Conservation (phyloP, 2,113 vertebrate genomes). For the Harpagus bidentatus region DNA sequence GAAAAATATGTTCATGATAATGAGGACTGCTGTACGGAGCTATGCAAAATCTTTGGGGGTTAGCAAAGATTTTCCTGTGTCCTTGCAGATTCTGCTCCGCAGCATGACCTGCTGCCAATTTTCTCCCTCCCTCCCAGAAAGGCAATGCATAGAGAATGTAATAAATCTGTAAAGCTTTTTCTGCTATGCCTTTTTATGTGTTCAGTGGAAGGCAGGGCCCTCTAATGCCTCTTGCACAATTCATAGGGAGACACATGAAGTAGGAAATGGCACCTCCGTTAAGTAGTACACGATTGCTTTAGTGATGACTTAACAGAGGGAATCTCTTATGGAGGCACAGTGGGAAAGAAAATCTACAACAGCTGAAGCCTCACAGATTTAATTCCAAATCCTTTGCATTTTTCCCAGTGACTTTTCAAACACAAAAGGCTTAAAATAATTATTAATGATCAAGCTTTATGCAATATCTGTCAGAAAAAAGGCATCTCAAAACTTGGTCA, state of each 20-base stretch:
- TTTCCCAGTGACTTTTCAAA: neutral
- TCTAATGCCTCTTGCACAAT: slow-evolving; percentile 48
- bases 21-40: neutral
- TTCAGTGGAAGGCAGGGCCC: slow-evolving; percentile 1
- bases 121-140: neutral
- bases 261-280: slow-evolving; percentile 51
- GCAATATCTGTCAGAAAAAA: neutral
- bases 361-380: neutral
- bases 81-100: neutral
- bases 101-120: neutral
- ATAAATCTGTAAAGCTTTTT: slow-evolving; percentile 11
- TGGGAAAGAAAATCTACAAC: neutral
- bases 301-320: slow-evolving; percentile 33
- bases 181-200: slow-evolving; percentile 33
- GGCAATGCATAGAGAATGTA: neutral
- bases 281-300: slow-evolving; percentile 32
- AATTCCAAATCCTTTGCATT: neutral
- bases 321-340: slow-evolving; percentile 17
- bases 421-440: neutral
- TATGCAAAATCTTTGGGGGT: neutral
- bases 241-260: slow-evolving; percentile 35
- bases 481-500: neutral
- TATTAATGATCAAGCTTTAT: neutral
- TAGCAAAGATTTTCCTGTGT: neutral
- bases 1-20: neutral